Evolutionary conservation across 2,113 vertebrate species (phyloP), one percentile per base, ranked within the genome.

Genomic region (Cheilinus undulatus): DNA sequence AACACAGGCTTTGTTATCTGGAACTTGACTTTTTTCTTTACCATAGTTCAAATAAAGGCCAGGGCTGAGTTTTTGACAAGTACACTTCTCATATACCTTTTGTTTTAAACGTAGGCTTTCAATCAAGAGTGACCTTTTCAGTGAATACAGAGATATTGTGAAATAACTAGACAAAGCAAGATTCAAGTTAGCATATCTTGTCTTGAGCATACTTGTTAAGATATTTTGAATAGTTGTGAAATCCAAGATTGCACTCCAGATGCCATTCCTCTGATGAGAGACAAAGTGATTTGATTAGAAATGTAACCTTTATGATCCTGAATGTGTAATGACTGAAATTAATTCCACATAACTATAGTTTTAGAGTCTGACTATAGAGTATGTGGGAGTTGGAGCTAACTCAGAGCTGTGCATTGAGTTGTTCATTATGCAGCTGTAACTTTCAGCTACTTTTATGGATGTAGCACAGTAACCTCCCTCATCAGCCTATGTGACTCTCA

Each of bases 121-220:
- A 56, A 46, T 57, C 12, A 76, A 53, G 36, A 46, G 24, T 40
- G 49, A 79, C 27, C 63, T 59, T 34, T 30, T 43, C 45, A 19
- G 45, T 34, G 67, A 42, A 27, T n/a, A n/a, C 38, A 40, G 11
- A 28, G 17, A 22, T 42, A 19, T 79, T 75, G 65, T 67, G 73
- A 78, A 88, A 82, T 13, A 32, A 23, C 14, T 46, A 22, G 3
- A 5, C 20, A 11, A 15, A 62, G 19, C 36, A 13, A 26, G 12
- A 22, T 12, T 77, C 4, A 19, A 65, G 68, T 54, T 9, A 43
- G 28, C 24, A 62, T 52, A 10, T 45, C n/a, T 64, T 19, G 22
- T 84, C 88, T 65, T 83, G 88, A 84, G 61, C 14, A 13, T 62
- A 86, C 81, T 82, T 83, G 85, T 78, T 78, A 14, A 19, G 46